Evolutionary conservation across 2,113 vertebrate species (phyloP).

Genomic region (Syngnathus floridae): DNA sequence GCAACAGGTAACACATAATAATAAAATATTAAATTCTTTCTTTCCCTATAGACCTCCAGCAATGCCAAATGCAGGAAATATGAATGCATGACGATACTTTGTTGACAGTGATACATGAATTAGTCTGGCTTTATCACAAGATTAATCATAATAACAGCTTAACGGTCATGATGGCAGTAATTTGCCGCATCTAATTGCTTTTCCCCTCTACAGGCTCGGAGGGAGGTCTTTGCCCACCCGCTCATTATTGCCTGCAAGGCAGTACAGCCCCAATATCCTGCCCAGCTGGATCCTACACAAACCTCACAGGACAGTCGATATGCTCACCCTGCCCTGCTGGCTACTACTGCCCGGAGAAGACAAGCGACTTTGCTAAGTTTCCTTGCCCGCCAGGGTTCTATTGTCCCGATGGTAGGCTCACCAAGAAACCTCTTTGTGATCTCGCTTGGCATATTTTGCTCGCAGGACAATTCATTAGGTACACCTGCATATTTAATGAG

Average conservation of each 20-base stretch:
- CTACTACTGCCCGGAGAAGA: conserved; percentile 83
- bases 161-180: conserved; percentile 30
- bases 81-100: conserved; percentile 31
- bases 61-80: conserved; percentile 32
- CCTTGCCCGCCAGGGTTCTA: conserved; percentile 86
- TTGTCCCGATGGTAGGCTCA: conserved; percentile 81
- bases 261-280: conserved; percentile 73
- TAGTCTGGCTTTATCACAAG: conserved; percentile 32
- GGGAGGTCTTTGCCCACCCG: conserved; percentile 74
- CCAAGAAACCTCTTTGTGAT: neutral
- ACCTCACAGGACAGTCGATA: conserved; percentile 72
- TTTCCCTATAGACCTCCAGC: neutral
- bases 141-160: conserved; percentile 33
- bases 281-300: conserved; percentile 81
- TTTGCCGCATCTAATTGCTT: conserved; percentile 34
- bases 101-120: conserved; percentile 33
- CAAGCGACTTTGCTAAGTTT: conserved; percentile 69
- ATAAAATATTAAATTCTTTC: neutral
- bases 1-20: conserved; percentile 53
- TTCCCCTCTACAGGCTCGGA: conserved; percentile 47
- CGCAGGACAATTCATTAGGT: neutral
- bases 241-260: conserved; percentile 81
- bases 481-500: neutral
- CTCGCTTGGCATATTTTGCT: neutral
- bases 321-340: conserved; percentile 82